Base-by-base conservation (phyloP, 2,113 vertebrate genomes). In the Aix galericulata region DNA sequence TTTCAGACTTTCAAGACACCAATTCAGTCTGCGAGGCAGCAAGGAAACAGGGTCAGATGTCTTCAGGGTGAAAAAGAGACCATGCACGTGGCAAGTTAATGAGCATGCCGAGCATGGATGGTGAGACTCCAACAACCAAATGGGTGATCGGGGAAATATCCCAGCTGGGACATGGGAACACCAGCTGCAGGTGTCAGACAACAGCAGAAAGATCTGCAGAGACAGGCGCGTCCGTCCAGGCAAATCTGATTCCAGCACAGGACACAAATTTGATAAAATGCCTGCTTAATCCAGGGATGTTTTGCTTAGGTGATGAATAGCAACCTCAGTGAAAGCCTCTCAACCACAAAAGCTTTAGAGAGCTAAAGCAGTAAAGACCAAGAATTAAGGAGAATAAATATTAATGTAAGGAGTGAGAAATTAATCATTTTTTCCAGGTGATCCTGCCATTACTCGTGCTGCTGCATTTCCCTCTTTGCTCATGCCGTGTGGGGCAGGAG, bases 311-410 rank as follows among this genome's bases (percentile, higher is more conserved):
- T 4, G 32, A 1, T 16, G 68, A 92, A 94, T 4, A 72, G 83
- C 77, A 84, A 42, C 83, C 88, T 95, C 91, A 84, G 76, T 13
- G 8, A 93, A 87, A 95, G 73, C 83, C 56, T 90, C 73, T 75
- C 60, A n/a, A 12, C 73, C 80, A 36, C 83, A 78, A 52, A 92
- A 53, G 88, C 86, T 92, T 94, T 66, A 21, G 64, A 91, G 76
- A 69, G 86, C 85, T 88, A 67, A 92, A 74, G 46, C 60, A 48
- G 88, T 56, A 86, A 83, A 92, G 83, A 81, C 0, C 59, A 44
- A 80, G 80, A 93, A 91, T 94, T 93, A 92, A 88, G 91, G 60
- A 32, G 48, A 93, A 92, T 92, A 83, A 92, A 92, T 92, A 91
- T 92, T 93, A 88, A 92, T 93, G 91, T 59, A 81, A 86, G 42